Evolutionary conservation across 2,888 invertebrate genomes (phyloP), one percentile per base, ranked within the genome.

Genomic region (Celastrina argiolus): DNA sequence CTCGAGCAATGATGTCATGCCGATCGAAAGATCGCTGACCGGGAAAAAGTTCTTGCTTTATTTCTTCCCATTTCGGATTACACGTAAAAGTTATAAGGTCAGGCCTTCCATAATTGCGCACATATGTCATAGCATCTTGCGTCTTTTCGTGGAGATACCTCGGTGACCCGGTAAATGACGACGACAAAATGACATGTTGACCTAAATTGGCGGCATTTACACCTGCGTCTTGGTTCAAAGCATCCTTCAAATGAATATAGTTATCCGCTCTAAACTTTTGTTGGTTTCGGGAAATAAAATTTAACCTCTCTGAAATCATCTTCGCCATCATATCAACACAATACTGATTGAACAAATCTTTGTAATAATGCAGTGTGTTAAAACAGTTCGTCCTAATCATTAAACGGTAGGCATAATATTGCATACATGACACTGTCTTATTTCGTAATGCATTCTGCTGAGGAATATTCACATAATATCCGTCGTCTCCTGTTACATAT

Each of bases 401-500:
- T 18, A 61, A 12, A 31, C 42, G 45, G 31, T 28, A 18, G 64
- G 34, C 51, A 42, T 64, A 63, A 45, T 63, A 67, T 31, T 65
- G 64, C 61, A 61, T 51, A 18, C 58, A 56, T 1, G 36, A 18
- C 5, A 42, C 18, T 14, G 26, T 67, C 22, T 67, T 58, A 6
- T 67, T 58, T 7, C 28, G 28, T 6, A 41, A 16, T 8, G 64
- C 36, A 28, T 31, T 22, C 41, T 63, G 14, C 10, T 58, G 42
- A 4, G 10, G 42, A 14, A 56, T 67, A 7, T n/a, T 61, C 41
- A 65, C 2, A 41, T 63, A 51, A 65, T 56, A 67, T 10, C 72
- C 74, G 66, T 74, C 73, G 18, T 74, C 69, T 61, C 71, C 71
- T 7, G 10, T 56, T 16, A 67, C 59, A 56, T 69, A 72, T 63